Base-by-base conservation (phyloP, 2,113 vertebrate species). In the Ptilonorhynchus violaceus region DNA sequence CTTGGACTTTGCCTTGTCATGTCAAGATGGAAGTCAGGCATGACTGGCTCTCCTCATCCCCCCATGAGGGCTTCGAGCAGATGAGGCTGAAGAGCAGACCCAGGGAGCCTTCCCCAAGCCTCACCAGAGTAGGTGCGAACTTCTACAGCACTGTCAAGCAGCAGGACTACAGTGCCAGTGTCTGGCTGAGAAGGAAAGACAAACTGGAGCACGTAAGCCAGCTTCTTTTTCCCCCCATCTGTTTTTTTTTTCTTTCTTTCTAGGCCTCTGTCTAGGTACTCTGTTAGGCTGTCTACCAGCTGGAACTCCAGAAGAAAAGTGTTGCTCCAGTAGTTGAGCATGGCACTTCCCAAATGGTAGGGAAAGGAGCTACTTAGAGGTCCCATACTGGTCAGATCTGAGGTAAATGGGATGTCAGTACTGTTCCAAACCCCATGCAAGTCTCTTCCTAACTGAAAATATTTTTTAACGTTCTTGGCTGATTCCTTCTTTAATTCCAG, bases 141-240 rank as follows among this genome's bases (percentile, higher is more conserved):
- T 93, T 99, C 92, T 98, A 99, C 97, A 98, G 98, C 91, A 95
- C 98, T 15, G 98, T 99, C 97, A 99, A 99, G 97, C 99, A 99
- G 98, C 98, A 99, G 95, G 99, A 99, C 96, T 99, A 99, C 96
- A 99, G 98, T 75, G 99, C 99, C 96, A 98, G 98, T 88, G 98
- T 99, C 93, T 99, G 99, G 98, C 98, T 99, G 87, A 98, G 99
- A 85, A 98, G 98, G 97, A 99, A 98, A 96, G 99, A 99, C 89
- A 99, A 99, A 96, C 97, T 99, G 75, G 99, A 99, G 86, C 99
- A 99, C 79, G 99, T 99, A 98, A 99, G 99, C 92, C 77, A 33
- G 91, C 93, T 97, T 95, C 85, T 95, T 64, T 90, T 89, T 24
- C 1, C 33, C 22, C 33, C 24, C 4, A 2, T 7, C 20, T 7